Conservation (phyloP, 2,888 invertebrate species). For the Xestia c-nigrum region DNA sequence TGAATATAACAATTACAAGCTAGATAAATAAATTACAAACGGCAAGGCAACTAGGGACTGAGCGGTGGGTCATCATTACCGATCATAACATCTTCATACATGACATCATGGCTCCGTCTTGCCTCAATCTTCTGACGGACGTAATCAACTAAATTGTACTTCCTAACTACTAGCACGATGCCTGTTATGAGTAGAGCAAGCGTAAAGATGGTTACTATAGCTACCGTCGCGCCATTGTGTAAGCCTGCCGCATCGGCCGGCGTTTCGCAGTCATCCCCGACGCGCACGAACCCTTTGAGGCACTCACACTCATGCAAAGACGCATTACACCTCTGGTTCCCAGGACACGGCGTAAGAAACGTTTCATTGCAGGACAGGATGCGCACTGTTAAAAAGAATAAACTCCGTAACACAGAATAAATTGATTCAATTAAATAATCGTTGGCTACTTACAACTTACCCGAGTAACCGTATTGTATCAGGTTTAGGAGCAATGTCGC, state of each 20-base stretch:
- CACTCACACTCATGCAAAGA: slow-evolving; percentile 78
- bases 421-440: slow-evolving; percentile 90
- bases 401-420: slow-evolving; percentile 81
- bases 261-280: slow-evolving; percentile 77
- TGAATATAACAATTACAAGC: slow-evolving; percentile 64
- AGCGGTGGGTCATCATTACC: slow-evolving; percentile 89
- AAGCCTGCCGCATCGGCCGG: slow-evolving; percentile 61
- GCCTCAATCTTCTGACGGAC: slow-evolving; percentile 82
- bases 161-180: slow-evolving; percentile 84
- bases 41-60: slow-evolving; percentile 78
- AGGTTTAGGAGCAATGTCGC: slow-evolving; percentile 80
- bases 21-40: slow-evolving; percentile 66
- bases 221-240: slow-evolving; percentile 77
- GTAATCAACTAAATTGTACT: slow-evolving; percentile 86
- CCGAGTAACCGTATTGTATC: slow-evolving; percentile 80
- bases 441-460: slow-evolving; percentile 83
- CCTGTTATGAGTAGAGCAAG: slow-evolving; percentile 83
- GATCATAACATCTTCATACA: slow-evolving; percentile 90
- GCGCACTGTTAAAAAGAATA: slow-evolving; percentile 89
- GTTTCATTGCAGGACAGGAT: slow-evolving; percentile 87
- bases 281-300: slow-evolving; percentile 73
- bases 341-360: slow-evolving; percentile 76
- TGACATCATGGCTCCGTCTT: slow-evolving; percentile 84
- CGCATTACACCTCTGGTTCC: slow-evolving; percentile 79
- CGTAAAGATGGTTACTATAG: slow-evolving; percentile 82